Base-by-base conservation (phyloP, 2,797 vertebrate species). In the Corythornis leucogaster region DNA sequence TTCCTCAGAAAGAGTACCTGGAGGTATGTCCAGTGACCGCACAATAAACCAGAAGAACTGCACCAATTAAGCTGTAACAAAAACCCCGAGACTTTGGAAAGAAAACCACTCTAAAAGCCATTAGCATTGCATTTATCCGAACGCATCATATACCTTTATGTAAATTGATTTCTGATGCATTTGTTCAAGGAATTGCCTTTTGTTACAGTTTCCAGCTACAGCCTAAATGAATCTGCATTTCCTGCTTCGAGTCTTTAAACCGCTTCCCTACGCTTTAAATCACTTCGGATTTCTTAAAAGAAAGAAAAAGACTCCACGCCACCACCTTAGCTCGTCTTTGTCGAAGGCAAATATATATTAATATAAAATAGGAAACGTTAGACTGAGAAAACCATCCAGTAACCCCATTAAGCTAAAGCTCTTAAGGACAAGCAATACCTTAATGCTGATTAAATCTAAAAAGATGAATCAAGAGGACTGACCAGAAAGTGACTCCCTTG, bases 391-490 rank as follows among this genome's bases (percentile, higher is more conserved):
- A 98, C 98, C 98, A 98, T 99, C 99, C 98, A 99, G 98, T 98
- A 99, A 99, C 98, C 98, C 99, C 98, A 99, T 99, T 99, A 97
- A 99, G 98, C 97, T 97, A 98, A 98, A 98, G 98, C 98, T 99
- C 98, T 99, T 98, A 98, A 98, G 98, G 98, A 99, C 98, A 99
- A 98, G 98, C 98, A 98, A 98, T 98, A 99, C 98, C 98, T 98
- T 98, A 98, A 98, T 98, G 98, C 98, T 98, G 99, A 99, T 99
- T 99, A 98, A 98, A 99, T 99, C 99, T 99, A 98, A 98, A 98
- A 98, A 98, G 98, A 98, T 98, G 98, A 98, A 99, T 99, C 98
- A 98, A 98, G 98, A 98, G 97, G 98, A 97, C 97, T 97, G 98
- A 98, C 97, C 98, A 98, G 98, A 98, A 99, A 99, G 98, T 98